phyloP scores from a whole-genome alignment of 2,113 vertebrate genomes.

The Cynocephalus volans region DNA sequence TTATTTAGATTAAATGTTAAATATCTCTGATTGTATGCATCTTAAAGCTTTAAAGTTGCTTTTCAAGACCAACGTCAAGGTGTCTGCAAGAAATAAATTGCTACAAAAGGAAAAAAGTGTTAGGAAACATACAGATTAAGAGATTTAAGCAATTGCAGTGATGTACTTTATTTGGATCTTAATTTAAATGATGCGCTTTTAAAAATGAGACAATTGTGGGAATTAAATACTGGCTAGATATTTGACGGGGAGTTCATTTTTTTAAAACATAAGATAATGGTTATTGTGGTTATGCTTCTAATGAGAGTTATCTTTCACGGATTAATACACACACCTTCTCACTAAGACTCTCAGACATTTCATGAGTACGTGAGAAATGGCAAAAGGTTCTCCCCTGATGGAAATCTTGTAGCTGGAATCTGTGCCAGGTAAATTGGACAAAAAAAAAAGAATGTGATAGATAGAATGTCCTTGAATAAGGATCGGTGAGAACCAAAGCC shows the following conservation, averaged over 20 bases:
- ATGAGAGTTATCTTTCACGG: neutral
- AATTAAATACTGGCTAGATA: neutral
- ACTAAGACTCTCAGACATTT: neutral
- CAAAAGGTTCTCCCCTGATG: neutral
- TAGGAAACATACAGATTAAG: neutral
- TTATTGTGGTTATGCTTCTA: neutral
- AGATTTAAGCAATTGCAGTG: neutral
- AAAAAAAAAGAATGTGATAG: neutral
- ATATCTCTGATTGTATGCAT: neutral
- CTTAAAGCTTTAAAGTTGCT: neutral
- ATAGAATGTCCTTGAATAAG: neutral
- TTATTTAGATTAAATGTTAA: too few relatives aligned
- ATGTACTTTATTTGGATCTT: neutral
- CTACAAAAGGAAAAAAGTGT: neutral
- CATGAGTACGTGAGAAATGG: neutral
- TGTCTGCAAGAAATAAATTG: neutral
- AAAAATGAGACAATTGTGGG: neutral
- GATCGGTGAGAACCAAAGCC: neutral
- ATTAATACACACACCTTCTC: neutral
- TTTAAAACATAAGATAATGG: neutral
- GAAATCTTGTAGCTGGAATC: neutral
- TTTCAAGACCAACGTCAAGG: neutral
- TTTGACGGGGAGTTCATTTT: neutral
- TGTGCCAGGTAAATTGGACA: neutral
- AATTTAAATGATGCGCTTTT: neutral